Evolutionary conservation across 2,113 vertebrate species (phyloP).

Genomic region (Corythornis vintsioides): DNA sequence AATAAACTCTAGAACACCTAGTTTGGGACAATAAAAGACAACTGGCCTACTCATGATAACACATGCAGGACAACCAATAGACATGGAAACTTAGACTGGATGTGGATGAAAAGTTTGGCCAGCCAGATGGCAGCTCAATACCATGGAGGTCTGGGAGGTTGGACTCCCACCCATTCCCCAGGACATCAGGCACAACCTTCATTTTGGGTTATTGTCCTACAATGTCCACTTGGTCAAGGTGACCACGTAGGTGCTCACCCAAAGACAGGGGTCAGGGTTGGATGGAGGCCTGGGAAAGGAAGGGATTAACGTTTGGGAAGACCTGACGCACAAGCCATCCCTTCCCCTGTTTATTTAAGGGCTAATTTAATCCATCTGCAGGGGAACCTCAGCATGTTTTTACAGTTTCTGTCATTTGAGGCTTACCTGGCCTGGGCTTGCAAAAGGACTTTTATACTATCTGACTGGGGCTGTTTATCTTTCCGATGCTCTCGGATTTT

Average conservation of each 20-base stretch:
- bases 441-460: slow-evolving; percentile 81
- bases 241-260: background rate
- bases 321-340: slow-evolving; percentile 40
- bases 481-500: slow-evolving; percentile 78
- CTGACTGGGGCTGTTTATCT: slow-evolving; percentile 77
- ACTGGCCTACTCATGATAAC: background rate
- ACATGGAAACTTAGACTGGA: background rate
- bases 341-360: slow-evolving; percentile 67
- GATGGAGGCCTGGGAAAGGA: slow-evolving; percentile 29
- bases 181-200: background rate
- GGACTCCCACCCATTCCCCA: background rate
- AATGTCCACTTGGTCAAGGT: background rate
- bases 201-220: background rate
- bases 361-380: slow-evolving; percentile 76
- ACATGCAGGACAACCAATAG: background rate
- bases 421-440: slow-evolving; percentile 77
- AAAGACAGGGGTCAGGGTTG: background rate
- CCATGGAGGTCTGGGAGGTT: background rate
- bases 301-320: slow-evolving; percentile 57
- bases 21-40: background rate
- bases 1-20: background rate
- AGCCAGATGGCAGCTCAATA: background rate
- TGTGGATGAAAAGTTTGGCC: background rate
- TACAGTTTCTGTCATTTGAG: slow-evolving; percentile 75
- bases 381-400: slow-evolving; percentile 71